Percentiles rank a stretch among this genome's conserved stretches.
Conservation (phyloP, 2,888 invertebrate species). For the Agonum fuliginosum region DNA sequence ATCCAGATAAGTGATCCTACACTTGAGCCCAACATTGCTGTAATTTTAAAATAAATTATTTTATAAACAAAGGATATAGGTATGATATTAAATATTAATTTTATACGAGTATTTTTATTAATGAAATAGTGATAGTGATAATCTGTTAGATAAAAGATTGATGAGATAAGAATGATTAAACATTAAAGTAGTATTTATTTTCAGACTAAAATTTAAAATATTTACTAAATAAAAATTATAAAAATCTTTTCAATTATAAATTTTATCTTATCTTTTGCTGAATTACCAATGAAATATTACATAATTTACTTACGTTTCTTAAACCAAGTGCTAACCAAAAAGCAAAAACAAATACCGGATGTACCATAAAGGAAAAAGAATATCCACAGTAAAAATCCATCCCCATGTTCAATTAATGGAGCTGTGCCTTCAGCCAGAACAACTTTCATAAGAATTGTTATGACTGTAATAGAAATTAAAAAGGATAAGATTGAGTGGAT, state of each 20-base stretch:
- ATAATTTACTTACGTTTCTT: slow-evolving; percentile 84
- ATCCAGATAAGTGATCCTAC: slow-evolving; percentile 69
- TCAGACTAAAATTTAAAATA: no score
- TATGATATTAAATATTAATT: no score
- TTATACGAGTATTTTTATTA: no score
- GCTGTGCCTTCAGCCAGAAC: slow-evolving; percentile 70
- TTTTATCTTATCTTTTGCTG: no score
- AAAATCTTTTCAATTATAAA: no score
- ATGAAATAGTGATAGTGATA: no score
- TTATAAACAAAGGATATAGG: no score
- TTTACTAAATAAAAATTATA: no score
- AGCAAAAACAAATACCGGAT: slow-evolving; percentile 83
- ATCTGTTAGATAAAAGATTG: no score
- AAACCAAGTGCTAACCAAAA: slow-evolving; percentile 86
- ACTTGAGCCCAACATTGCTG: slow-evolving; percentile 69
- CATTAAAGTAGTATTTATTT: no score
- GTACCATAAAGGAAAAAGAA: slow-evolving; percentile 83
- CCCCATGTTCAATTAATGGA: slow-evolving; percentile 81
- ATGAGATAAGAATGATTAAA: no score
- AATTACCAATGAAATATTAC: no score
- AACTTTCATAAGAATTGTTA: slow-evolving; percentile 79
- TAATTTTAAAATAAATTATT: slow-evolving; percentile 56
- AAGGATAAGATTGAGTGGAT: slow-evolving; percentile 84
- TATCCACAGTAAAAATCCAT: slow-evolving; percentile 79
- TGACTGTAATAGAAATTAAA: slow-evolving; percentile 77